phyloP scores from a whole-genome alignment of 2,888 invertebrate genomes.

The Acronicta aceris region DNA sequence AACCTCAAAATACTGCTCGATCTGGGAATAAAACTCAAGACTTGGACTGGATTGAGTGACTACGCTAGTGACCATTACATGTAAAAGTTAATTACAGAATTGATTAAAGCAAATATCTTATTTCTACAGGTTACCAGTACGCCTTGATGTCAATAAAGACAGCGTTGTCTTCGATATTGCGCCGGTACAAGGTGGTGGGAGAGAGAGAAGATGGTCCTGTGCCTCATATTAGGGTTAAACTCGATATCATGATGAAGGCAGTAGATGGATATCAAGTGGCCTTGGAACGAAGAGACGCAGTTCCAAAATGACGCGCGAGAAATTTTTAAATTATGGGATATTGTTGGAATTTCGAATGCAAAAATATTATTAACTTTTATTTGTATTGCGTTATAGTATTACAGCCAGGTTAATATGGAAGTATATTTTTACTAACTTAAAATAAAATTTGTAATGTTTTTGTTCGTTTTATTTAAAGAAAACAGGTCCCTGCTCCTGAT shows the following conservation, averaged over 20 bases:
- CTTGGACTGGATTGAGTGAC: too few species aligned
- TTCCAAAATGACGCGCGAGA: slow-evolving; percentile 13
- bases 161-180: slow-evolving; percentile 68
- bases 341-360: not conserved
- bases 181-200: slow-evolving; percentile 70
- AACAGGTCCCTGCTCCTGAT: not conserved
- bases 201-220: slow-evolving; percentile 65
- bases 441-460: slow-evolving; percentile 4
- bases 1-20: too few species aligned
- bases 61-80: too few species aligned
- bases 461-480: slow-evolving; percentile 10
- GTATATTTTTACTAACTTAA: not conserved
- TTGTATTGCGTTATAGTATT: slow-evolving; percentile 16
- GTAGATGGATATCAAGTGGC: slow-evolving; percentile 75
- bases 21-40: too few species aligned
- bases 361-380: slow-evolving; percentile 3
- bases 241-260: slow-evolving; percentile 84
- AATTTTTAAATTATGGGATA: not conserved
- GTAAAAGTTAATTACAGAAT: too few species aligned
- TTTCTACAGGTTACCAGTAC: slow-evolving; percentile 78
- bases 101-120: slow-evolving; percentile 3
- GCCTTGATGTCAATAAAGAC: slow-evolving; percentile 83
- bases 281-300: slow-evolving; percentile 64
- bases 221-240: slow-evolving; percentile 76
- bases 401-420: slow-evolving; percentile 12